These are phyloP conservation scores for Sebastes oblongus DNA, from an alignment of 2,797 vertebrate genomes.

Conservation along the genomic window DNA sequence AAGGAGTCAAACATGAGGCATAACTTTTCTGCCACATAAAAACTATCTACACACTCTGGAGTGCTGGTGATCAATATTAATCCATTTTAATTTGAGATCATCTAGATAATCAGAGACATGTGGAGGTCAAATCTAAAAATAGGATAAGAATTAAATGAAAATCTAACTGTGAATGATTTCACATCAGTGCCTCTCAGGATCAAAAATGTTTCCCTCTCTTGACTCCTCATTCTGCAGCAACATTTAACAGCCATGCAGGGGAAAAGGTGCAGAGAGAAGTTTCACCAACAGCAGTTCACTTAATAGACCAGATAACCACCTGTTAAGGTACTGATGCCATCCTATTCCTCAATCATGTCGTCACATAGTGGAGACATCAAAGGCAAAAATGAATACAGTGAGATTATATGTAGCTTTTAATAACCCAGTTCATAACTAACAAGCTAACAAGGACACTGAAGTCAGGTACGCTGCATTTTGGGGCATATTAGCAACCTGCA, in stretches of 20 bases:
- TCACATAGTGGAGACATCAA: neutral
- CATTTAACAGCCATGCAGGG: neutral
- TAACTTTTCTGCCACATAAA: neutral
- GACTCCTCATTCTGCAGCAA: neutral
- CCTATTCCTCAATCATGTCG: neutral
- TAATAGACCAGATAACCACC: neutral
- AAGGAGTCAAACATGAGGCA: neutral
- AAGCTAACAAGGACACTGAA: neutral
- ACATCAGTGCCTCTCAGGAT: neutral
- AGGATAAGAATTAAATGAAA: conserved; percentile 3
- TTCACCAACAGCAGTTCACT: neutral
- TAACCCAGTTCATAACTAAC: neutral
- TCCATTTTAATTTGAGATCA: conserved; percentile 19
- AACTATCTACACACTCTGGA: neutral
- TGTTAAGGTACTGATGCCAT: neutral
- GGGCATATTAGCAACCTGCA: too few species aligned
- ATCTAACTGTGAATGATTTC: neutral
- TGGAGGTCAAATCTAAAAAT: neutral
- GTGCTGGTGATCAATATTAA: neutral
- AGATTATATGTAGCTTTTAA: neutral
- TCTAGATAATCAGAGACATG: neutral
- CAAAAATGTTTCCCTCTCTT: neutral
- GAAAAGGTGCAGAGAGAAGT: neutral
- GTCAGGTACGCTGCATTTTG: neutral
- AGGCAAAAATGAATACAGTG: neutral